Conservation (phyloP, 2,113 vertebrate species). For the Misgurnus anguillicaudatus region DNA sequence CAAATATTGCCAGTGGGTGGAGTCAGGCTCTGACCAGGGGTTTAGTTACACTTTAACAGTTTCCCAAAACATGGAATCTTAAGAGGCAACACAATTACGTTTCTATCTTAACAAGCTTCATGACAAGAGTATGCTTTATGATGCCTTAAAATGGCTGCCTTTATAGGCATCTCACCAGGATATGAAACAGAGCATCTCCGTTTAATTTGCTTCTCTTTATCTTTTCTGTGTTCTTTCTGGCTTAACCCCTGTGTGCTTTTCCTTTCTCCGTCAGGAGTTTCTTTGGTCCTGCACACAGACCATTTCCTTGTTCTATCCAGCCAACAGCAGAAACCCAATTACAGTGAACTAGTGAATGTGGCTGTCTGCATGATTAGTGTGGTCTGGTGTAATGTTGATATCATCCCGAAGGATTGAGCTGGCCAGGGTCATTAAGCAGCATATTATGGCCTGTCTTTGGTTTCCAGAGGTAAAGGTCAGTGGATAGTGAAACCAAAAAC, state of each 20-base stretch:
- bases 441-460: constrained; percentile 71
- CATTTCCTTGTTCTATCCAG: constrained; percentile 17
- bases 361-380: constrained; percentile 62
- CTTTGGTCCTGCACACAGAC: not conserved
- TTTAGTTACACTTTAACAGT: no score
- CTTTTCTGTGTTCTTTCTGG: not conserved
- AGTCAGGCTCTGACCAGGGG: no score
- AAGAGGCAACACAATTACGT: no score
- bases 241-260: not conserved
- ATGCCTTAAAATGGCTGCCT: no score
- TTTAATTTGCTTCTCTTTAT: not conserved
- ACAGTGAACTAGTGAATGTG: constrained; percentile 57
- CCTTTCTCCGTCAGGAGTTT: constrained; percentile 16
- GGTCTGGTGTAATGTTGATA: constrained; percentile 68
- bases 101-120: no score
- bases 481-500: constrained; percentile 70
- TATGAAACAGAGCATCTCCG: not conserved
- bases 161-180: no score
- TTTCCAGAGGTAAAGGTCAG: constrained; percentile 72
- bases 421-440: constrained; percentile 68
- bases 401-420: constrained; percentile 68
- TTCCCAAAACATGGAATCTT: no score
- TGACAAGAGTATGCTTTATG: no score
- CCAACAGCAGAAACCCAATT: constrained; percentile 59
- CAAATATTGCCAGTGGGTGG: no score